Evolutionary conservation across 2,797 vertebrate genomes (phyloP), one percentile per base, ranked within the genome.

Genomic region (Oophaga sylvatica): DNA sequence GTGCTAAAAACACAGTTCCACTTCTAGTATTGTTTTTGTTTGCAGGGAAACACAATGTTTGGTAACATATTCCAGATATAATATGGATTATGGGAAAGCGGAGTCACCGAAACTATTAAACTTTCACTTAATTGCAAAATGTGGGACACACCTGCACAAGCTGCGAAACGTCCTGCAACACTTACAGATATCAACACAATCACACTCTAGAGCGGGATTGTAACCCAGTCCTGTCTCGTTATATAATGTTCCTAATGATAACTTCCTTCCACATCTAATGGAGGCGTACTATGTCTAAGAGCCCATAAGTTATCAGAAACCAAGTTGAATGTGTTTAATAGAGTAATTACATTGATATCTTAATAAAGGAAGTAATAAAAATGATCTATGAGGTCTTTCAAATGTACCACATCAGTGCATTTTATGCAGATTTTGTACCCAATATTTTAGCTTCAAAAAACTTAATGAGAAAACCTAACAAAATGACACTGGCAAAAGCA

Each of bases 61-160:
- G 71, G 81, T 90, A 91, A 90, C 68, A 85, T 89, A 91, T 87
- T 90, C 90, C 85, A 86, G 90, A 91, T 92, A 92, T 65, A 88
- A 90, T 85, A 88, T 91, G 87, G 87, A 60, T 90, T 90, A 87
- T 87, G 90, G 90, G 90, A 91, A 92, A 92, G 83, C 81, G 90
- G 90, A 93, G 87, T 77, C 88, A 85, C 12, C 65, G 85, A 87
- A 85, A 90, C 85, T 88, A 92, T 93, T 93, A 93, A 94, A 91
- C 71, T 90, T 90, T 90, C 86, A 91, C 91, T 92, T 93, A 92
- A 93, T 91, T 94, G 91, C 90, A 91, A 91, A 77, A 91, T 20
- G 85, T 90, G 91, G 77, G 89, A 86, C 92, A 91, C 92, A 94
- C 94, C 93, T 94, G 92, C 89, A 91, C 90, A 92, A 91, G 89